Evolutionary conservation across 2,888 invertebrate genomes (phyloP), one percentile per base, ranked within the genome.

Genomic region (Holacanthella duospinosa): DNA sequence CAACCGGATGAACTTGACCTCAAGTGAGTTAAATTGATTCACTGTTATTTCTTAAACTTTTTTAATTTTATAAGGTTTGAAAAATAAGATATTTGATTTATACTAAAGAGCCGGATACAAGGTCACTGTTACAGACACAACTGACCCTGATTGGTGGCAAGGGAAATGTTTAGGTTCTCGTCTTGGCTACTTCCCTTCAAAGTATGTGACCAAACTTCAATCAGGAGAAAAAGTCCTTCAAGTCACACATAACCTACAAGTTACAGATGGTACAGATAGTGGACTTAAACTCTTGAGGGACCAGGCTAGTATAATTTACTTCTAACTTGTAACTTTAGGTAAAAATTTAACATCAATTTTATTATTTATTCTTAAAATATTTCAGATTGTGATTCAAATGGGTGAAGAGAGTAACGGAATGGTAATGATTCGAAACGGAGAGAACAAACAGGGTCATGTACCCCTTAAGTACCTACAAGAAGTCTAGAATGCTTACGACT

Each of bases 91-190:
- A n/a, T n/a, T n/a, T n/a, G n/a, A n/a, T n/a, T 48, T 54, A 60
- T 76, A 75, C 60, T 77, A 70, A 76, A 80, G 82, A 72, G 91
- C 92, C 26, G 93, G 93, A 2, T 89, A 89, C 79, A 85, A 87
- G 78, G 89, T 95, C 61, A 93, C 90, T 16, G 93, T 94, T 64
- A 90, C 92, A 71, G 95, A 95, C 77, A 93, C 91, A 55, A 86
- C 93, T 0, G 94, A 95, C 78, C 88, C 89, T 16, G 93, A 94
- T 76, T 95, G 94, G 95, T 95, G 94, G 94, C 92, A 93, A 80
- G 95, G 94, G 56, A 93, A 93, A 77, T 91, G 91, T 75, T 81
- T 93, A 66, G 93, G 94, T 29, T n/a, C n/a, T n/a, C 85, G 88
- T 74, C 84, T 88, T 59, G 95, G 95, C 16, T 94, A 88, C 79